phyloP scores from a whole-genome alignment of 2,113 vertebrate genomes.

The Gulo gulo region DNA sequence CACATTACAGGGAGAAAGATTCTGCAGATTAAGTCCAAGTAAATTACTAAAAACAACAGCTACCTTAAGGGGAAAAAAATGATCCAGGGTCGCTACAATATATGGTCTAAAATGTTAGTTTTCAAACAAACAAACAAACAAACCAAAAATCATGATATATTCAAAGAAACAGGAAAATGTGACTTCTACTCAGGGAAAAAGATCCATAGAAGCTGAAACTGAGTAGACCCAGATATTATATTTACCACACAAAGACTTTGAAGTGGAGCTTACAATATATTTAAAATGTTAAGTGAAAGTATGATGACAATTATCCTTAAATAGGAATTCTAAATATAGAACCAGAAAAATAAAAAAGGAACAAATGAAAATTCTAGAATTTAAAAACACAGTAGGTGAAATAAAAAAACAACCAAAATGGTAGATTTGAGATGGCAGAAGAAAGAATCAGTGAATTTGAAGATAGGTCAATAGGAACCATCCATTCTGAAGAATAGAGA shows the following conservation, averaged over 20 bases:
- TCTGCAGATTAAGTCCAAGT: background rate
- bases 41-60: background rate
- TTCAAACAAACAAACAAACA: background rate
- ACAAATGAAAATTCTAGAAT: background rate
- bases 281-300: slow-evolving; percentile 13
- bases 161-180: slow-evolving; percentile 3
- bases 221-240: background rate
- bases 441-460: background rate
- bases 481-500: background rate
- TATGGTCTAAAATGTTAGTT: background rate
- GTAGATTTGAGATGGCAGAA: background rate
- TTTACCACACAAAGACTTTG: background rate
- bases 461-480: background rate
- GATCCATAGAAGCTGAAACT: background rate
- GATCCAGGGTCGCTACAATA: background rate
- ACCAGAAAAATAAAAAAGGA: background rate
- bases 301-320: background rate
- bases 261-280: background rate
- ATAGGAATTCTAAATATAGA: background rate
- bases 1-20: background rate
- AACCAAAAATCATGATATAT: background rate
- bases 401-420: background rate
- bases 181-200: background rate
- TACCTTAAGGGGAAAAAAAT: background rate
- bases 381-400: background rate